These are phyloP conservation scores for Orientallactaga bullata DNA, from an alignment of 2,113 vertebrate species.

Conservation along the genomic window DNA sequence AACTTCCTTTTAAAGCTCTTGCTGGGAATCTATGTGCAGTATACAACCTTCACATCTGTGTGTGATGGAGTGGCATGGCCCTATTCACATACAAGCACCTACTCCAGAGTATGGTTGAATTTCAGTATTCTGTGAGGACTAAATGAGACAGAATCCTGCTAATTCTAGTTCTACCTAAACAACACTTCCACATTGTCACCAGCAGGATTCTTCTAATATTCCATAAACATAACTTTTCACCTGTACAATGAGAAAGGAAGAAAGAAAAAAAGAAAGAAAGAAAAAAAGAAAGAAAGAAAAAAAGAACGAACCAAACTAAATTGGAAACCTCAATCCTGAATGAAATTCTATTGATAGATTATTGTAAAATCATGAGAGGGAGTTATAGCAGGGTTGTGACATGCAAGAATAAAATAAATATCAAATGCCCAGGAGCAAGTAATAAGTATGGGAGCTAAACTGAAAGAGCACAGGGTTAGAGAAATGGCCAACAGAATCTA, in stretches of 20 bases:
- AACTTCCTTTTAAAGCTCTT: background rate
- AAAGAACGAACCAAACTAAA: background rate
- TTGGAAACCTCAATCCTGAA: background rate
- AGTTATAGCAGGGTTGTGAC: background rate
- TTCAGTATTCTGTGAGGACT: background rate
- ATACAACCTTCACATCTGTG: background rate
- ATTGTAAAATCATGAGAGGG: background rate
- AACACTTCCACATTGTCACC: background rate
- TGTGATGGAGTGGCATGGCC: background rate
- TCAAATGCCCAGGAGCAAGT: background rate
- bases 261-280: no score
- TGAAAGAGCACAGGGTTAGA: background rate
- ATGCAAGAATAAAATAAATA: background rate
- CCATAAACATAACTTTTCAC: background rate
- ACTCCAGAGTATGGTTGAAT: background rate
- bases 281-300: background rate
- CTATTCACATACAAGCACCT: background rate
- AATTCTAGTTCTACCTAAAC: background rate
- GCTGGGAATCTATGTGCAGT: background rate
- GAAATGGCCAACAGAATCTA: background rate
- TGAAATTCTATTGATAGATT: background rate
- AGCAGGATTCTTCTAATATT: background rate
- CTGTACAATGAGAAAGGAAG: background rate
- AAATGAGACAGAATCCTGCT: background rate
- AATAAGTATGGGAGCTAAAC: background rate